Conservation (phyloP, 1,140 invertebrate genomes). For the Drosophila kurseongensis region DNA sequence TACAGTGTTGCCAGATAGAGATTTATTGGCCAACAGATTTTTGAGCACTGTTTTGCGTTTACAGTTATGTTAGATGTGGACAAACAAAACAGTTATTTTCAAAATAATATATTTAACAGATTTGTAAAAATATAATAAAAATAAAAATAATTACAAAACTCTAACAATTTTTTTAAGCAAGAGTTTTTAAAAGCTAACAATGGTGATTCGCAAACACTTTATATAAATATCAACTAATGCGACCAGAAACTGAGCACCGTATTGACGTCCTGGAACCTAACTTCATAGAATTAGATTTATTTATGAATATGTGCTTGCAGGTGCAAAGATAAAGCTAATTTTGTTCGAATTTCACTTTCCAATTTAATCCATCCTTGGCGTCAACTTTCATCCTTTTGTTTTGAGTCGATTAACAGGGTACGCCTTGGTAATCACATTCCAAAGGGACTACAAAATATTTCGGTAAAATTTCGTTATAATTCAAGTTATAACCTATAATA, state of each 20-base stretch:
- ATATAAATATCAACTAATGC: too few relatives aligned
- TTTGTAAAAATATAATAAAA: too few relatives aligned
- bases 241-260: too few relatives aligned
- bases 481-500: not conserved
- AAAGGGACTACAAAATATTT: constrained; percentile 30
- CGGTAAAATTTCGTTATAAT: too few relatives aligned
- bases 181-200: too few relatives aligned
- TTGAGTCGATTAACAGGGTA: constrained; percentile 37
- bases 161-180: not conserved
- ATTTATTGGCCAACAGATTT: not conserved
- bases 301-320: not conserved
- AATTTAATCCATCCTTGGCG: not conserved
- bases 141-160: not conserved
- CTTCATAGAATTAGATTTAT: not conserved
- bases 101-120: not conserved
- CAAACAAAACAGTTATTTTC: not conserved
- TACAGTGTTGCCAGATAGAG: constrained; percentile 5
- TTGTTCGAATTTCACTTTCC: too few relatives aligned
- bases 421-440: constrained; percentile 48
- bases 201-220: too few relatives aligned
- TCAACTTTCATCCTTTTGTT: not conserved
- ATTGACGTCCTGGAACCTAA: too few relatives aligned
- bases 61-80: not conserved
- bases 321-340: not conserved
- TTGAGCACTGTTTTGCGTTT: not conserved